Conservation (phyloP, 2,113 vertebrate genomes). For the Ceuthmochares aereus region DNA sequence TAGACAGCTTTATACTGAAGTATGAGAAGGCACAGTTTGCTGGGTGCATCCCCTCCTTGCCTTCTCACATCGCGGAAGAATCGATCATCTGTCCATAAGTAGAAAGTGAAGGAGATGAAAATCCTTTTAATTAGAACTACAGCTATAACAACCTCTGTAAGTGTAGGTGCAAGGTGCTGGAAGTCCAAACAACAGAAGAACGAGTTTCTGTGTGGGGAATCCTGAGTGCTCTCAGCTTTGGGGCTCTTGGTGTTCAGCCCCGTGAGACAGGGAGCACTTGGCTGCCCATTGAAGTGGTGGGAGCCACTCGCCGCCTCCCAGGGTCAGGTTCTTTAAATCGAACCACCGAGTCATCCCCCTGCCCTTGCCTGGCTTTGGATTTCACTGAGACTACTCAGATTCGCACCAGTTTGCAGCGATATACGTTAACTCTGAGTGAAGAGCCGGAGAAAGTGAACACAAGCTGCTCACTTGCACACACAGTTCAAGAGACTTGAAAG, state of each 20-base stretch:
- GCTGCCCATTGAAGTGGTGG: not conserved
- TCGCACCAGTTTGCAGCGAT: not conserved
- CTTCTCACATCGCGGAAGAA: not conserved
- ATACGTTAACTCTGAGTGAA: not conserved
- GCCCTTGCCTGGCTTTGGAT: not conserved
- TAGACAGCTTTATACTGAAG: not conserved
- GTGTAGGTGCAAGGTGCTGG: not conserved
- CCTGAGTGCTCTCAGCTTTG: not conserved
- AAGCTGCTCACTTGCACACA: not conserved
- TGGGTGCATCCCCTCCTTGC: not conserved
- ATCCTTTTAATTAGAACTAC: not conserved
- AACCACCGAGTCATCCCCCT: not conserved
- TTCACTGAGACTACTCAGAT: not conserved
- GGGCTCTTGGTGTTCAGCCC: not conserved
- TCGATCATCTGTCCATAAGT: not conserved
- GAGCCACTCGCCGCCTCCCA: not conserved
- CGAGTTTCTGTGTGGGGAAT: not conserved
- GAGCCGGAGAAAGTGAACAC: not conserved
- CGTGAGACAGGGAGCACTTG: not conserved
- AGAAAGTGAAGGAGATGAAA: not conserved
- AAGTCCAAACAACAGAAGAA: not conserved
- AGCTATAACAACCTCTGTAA: not conserved
- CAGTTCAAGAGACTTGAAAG: not conserved
- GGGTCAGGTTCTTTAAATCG: not conserved
- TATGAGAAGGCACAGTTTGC: not conserved